These are phyloP conservation scores for Germaria angustata DNA, from an alignment of 2,888 invertebrate species.

Conservation along the genomic window DNA sequence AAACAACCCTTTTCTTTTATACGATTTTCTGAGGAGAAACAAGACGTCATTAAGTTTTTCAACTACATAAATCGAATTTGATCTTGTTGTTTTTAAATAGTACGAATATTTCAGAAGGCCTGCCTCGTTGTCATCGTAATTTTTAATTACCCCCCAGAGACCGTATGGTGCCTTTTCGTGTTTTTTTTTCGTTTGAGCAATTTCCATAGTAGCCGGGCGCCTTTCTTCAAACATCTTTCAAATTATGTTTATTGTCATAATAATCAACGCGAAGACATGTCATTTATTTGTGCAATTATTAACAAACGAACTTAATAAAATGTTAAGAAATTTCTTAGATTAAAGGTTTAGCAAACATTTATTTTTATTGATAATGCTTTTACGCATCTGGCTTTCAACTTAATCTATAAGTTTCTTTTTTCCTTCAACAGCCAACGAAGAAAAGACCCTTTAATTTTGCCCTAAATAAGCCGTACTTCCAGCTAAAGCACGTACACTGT, in stretches of 20 bases:
- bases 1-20: constrained; percentile 51
- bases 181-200: constrained; percentile 61
- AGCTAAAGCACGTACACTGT: constrained; percentile 44
- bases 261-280: constrained; percentile 36
- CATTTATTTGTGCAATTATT: constrained; percentile 37
- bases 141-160: constrained; percentile 75
- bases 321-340: constrained; percentile 1
- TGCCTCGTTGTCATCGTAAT: constrained; percentile 54
- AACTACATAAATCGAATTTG: constrained; percentile 62
- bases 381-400: constrained; percentile 58
- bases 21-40: background rate
- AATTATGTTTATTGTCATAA: constrained; percentile 66
- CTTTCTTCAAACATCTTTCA: constrained; percentile 74
- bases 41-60: constrained; percentile 3
- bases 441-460: constrained; percentile 8
- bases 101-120: constrained; percentile 56
- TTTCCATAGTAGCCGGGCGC: constrained; percentile 71
- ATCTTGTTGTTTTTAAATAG: constrained; percentile 54
- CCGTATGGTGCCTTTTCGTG: constrained; percentile 47
- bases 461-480: constrained; percentile 46
- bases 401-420: constrained; percentile 55
- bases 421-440: background rate
- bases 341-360: constrained; percentile 51
- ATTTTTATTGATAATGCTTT: constrained; percentile 48
- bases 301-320: constrained; percentile 32